Base-by-base conservation (phyloP, 2,888 invertebrate species). In the Argynnis bischoffii region DNA sequence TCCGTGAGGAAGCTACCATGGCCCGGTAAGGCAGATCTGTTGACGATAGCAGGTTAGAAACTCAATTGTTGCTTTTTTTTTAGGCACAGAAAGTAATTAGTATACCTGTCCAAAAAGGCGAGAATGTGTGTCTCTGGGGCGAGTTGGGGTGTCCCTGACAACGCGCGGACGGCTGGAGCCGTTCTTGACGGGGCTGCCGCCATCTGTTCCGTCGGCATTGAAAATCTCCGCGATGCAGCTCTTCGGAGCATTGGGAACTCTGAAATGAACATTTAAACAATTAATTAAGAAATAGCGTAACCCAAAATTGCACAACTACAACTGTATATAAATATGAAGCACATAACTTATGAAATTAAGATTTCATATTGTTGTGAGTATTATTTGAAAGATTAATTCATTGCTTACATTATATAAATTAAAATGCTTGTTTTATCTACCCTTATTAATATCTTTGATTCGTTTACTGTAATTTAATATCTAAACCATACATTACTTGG, bases 191-290 rank as follows among this genome's bases (percentile, higher is more conserved):
- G 88, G 88, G 77, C 87, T 86, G 74, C 87, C 82, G 71, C 86
- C 82, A 74, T 89, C 90, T 1, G 84, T 83, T 61, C 81, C 74
- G 73, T 90, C 89, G 14, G 86, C 79, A 79, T 86, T 90, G 83
- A 93, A 93, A 81, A 94, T 94, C 86, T 94, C 93, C 54, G 86
- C 93, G 79, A 94, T 93, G 85, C 93, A 93, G 84, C 94, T 94
- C 82, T 94, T 94, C 21, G 94, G 94, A 66, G 94, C 94, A 77
- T 94, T 94, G 63, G 94, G 93, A 76, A 94, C 94, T 88, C 94
- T 95, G 88, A 18, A 89, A 72, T 94, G 88, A 31, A 48, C 5
- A 47, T 2, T 26, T 26, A 48, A 59, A 47, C n/a, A 89, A 70
- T 55, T 55, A 89, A 70, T 55, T 53, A 64, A n/a, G 51, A 64